phyloP scores from a whole-genome alignment of 1,140 invertebrate genomes.

The Pseudomyrmex concolor region DNA sequence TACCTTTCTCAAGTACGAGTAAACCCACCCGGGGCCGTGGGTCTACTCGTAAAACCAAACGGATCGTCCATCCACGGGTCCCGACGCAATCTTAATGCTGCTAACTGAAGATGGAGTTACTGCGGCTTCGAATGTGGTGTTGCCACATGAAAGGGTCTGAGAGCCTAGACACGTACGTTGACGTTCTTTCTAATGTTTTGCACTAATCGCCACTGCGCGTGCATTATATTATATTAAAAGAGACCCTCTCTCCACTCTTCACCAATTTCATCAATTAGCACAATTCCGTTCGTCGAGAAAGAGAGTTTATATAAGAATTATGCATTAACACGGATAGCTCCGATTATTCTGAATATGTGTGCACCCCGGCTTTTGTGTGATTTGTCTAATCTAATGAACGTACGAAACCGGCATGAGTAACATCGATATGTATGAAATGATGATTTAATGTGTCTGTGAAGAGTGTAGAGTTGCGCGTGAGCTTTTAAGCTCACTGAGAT shows the following conservation, averaged over 20 bases:
- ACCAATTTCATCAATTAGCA: constrained; percentile 66
- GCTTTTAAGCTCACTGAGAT: constrained; percentile 21
- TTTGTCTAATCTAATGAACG: constrained; percentile 51
- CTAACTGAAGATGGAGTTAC: constrained; percentile 51
- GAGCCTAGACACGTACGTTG: constrained; percentile 38
- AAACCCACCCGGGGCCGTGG: constrained; percentile 80
- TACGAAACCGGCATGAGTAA: constrained; percentile 40
- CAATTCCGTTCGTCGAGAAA: constrained; percentile 59
- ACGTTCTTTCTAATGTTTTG: constrained; percentile 52
- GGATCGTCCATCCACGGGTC: constrained; percentile 81
- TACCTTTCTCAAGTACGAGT: constrained; percentile 85
- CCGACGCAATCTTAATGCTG: constrained; percentile 76
- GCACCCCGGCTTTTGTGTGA: constrained; percentile 58
- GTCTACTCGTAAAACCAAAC: constrained; percentile 81
- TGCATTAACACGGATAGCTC: constrained; percentile 69
- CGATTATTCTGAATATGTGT: constrained; percentile 67
- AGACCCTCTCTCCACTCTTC: constrained; percentile 43
- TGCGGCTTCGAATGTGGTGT: no score
- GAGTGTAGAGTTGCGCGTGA: constrained; percentile 17
- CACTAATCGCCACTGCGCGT: constrained; percentile 50
- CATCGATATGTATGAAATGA: constrained; percentile 33
- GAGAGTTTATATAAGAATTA: constrained; percentile 33
- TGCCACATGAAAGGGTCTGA: constrained; percentile 35
- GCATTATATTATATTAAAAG: constrained; percentile 32
- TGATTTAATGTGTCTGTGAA: constrained; percentile 50